Evolutionary conservation across 2,888 invertebrate species (phyloP).

Genomic region (Nebria salina): DNA sequence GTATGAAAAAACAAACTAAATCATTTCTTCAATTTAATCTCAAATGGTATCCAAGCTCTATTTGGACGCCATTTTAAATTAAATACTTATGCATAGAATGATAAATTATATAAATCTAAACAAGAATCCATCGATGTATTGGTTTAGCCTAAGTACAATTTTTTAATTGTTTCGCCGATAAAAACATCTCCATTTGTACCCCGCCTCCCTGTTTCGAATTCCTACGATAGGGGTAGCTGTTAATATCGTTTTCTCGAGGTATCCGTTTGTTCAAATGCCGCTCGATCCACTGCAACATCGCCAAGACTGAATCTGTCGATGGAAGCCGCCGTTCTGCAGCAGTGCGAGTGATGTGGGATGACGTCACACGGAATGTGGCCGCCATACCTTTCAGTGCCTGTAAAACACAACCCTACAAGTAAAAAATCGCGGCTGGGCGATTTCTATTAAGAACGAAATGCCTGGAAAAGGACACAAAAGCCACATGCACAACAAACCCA

Average conservation of each 20-base stretch:
- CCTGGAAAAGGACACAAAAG: slow-evolving; percentile 51
- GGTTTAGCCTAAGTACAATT: slow-evolving; percentile 40
- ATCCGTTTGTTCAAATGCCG: slow-evolving; percentile 83
- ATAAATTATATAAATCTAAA: neutral
- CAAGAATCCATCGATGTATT: neutral
- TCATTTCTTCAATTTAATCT: too few species aligned
- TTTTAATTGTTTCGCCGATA: slow-evolving; percentile 62
- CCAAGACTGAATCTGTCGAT: slow-evolving; percentile 88
- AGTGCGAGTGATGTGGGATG: slow-evolving; percentile 85
- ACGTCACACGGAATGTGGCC: slow-evolving; percentile 88
- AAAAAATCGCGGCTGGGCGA: slow-evolving; percentile 46
- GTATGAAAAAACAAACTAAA: neutral
- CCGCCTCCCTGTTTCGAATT: slow-evolving; percentile 76
- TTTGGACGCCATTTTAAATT: neutral
- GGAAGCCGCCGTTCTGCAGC: slow-evolving; percentile 88
- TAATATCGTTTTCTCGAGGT: slow-evolving; percentile 65
- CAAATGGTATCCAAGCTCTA: neutral
- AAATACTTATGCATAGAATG: neutral
- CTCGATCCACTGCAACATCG: slow-evolving; percentile 91
- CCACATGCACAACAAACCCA: slow-evolving; percentile 18
- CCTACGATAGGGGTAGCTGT: slow-evolving; percentile 62
- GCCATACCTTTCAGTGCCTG: slow-evolving; percentile 94
- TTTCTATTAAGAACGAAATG: slow-evolving; percentile 53
- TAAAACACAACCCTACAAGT: slow-evolving; percentile 71
- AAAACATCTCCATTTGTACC: slow-evolving; percentile 82